phyloP scores from a whole-genome alignment of 2,888 invertebrate species.

The Aricia artaxerxes region DNA sequence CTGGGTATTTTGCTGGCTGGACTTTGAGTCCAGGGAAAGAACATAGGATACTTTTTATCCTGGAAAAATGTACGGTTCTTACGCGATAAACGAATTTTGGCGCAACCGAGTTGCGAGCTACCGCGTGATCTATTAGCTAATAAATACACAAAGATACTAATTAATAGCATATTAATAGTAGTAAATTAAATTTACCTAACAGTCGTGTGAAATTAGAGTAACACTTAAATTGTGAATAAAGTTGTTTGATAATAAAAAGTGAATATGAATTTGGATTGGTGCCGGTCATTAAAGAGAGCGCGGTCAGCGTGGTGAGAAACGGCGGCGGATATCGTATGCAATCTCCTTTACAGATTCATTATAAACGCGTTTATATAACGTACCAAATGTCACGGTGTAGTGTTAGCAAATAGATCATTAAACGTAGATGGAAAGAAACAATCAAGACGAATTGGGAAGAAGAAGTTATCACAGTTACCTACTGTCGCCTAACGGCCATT shows the following conservation, averaged over 20 bases:
- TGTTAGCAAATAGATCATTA: not conserved
- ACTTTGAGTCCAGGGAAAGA: too few species aligned
- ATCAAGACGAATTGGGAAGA: not conserved
- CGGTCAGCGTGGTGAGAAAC: slow-evolving; percentile 22
- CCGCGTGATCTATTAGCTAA: not conserved
- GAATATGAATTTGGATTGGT: slow-evolving; percentile 4
- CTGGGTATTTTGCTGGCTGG: too few species aligned
- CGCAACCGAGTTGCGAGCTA: too few species aligned
- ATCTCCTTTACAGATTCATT: slow-evolving; percentile 13
- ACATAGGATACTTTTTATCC: too few species aligned
- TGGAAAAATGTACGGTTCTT: too few species aligned
- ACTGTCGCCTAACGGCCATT: too few species aligned
- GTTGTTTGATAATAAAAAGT: slow-evolving; percentile 14
- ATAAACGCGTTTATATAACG: not conserved
- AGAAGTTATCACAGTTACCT: not conserved
- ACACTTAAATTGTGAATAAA: not conserved
- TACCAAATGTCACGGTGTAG: slow-evolving; percentile 4
- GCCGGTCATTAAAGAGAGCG: slow-evolving; percentile 7
- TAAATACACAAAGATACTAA: not conserved
- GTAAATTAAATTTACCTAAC: not conserved
- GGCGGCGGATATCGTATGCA: slow-evolving; percentile 24
- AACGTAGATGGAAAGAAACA: not conserved
- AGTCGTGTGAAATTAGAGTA: not conserved
- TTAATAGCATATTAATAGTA: not conserved
- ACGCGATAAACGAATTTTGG: too few species aligned